Conservation (phyloP, 2,888 invertebrate species). For the Ophion slaviceki region DNA sequence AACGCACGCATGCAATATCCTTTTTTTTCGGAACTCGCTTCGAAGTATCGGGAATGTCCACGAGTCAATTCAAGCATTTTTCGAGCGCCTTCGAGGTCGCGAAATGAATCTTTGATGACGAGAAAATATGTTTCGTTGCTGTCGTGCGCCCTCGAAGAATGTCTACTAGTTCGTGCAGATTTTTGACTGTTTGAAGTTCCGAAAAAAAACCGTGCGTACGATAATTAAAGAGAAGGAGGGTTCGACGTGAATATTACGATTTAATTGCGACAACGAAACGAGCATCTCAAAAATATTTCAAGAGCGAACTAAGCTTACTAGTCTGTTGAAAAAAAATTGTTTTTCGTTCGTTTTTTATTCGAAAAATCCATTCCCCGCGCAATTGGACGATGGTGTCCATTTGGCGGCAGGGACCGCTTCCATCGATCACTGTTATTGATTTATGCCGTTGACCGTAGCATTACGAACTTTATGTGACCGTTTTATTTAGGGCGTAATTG, state of each 20-base stretch:
- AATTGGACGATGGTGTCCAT: conserved; percentile 23
- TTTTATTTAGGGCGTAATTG: not conserved
- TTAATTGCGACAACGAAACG: conserved; percentile 61
- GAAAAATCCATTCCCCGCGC: conserved; percentile 20
- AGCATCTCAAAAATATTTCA: conserved; percentile 29
- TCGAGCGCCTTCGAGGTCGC: no score
- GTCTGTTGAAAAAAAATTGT: not conserved
- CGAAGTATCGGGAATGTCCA: not conserved
- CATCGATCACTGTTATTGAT: conserved; percentile 4
- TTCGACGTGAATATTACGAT: conserved; percentile 49
- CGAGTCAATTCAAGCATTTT: not conserved
- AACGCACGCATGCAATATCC: not conserved
- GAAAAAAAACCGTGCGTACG: not conserved
- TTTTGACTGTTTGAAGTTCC: not conserved
- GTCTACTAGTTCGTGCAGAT: no score
- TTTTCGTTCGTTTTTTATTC: conserved; percentile 6
- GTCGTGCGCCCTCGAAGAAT: not conserved
- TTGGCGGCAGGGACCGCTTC: conserved; percentile 32
- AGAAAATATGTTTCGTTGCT: not conserved
- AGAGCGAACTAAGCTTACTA: not conserved
- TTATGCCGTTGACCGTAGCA: not conserved
- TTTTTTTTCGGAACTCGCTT: not conserved
- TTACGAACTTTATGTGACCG: not conserved
- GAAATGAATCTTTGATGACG: no score
- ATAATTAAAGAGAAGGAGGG: conserved; percentile 2